These are phyloP conservation scores for Parauchenoglanis ngamensis DNA, from an alignment of 2,797 vertebrate species.

Conservation along the genomic window DNA sequence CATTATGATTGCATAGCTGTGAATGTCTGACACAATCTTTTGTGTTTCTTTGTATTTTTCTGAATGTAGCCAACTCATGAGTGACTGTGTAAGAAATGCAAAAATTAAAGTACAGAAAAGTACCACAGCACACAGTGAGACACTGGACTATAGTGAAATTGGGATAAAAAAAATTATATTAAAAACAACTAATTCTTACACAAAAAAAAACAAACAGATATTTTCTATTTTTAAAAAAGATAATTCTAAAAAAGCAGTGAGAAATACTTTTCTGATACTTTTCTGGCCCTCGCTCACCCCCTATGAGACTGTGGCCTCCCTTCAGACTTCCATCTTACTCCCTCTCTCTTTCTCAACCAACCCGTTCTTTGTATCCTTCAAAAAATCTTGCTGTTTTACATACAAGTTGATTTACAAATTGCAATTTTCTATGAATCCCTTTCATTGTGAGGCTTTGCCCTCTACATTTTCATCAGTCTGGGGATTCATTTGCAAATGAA, in stretches of 20 bases:
- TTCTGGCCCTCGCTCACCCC: slow-evolving; percentile 21
- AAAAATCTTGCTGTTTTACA: slow-evolving; percentile 80
- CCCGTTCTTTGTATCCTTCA: slow-evolving; percentile 71
- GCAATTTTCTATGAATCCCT: slow-evolving; percentile 90
- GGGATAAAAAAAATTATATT: not conserved
- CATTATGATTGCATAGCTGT: not conserved
- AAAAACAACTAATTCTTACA: not conserved
- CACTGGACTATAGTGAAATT: not conserved
- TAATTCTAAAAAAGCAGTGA: not conserved
- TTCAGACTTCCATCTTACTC: slow-evolving; percentile 36
- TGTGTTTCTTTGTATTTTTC: not conserved
- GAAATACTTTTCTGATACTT: slow-evolving; percentile 31
- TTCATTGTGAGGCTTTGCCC: slow-evolving; percentile 89
- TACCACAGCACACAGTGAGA: too few relatives aligned
- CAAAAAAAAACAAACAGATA: not conserved
- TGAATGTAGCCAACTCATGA: not conserved
- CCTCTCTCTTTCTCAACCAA: slow-evolving; percentile 58
- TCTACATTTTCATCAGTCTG: slow-evolving; percentile 93
- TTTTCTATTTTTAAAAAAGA: slow-evolving; percentile 16
- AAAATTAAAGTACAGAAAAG: not conserved
- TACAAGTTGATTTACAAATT: slow-evolving; percentile 98
- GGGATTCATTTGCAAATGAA: slow-evolving; percentile 99
- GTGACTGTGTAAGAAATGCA: not conserved
- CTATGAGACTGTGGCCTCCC: slow-evolving; percentile 38
- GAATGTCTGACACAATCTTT: not conserved